Base-by-base conservation (phyloP, 2,113 vertebrate genomes). In the human (Homo sapiens) region DNA sequence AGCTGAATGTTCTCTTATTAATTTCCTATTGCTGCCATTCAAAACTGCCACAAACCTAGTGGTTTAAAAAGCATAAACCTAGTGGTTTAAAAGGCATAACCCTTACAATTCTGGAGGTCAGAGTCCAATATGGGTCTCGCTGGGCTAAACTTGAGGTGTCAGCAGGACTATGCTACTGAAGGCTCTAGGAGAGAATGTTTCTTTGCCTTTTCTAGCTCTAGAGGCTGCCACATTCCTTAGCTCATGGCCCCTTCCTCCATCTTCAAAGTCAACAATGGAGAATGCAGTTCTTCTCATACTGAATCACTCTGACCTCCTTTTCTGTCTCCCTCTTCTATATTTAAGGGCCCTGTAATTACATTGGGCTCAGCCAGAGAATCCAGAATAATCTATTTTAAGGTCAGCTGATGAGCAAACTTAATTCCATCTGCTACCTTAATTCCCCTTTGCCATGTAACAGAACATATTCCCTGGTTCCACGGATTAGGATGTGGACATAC, bases 211-310 rank as follows among this genome's bases (percentile, higher is more conserved):
- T 66, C 61, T 45, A 72, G 70, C 68, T 93, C 80, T 55, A 30
- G 48, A 93, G 43, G n/a, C 75, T 12, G 6, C 12, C 14, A 57
- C 68, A 50, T n/a, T 73, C 59, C 27, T 78, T 48, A 91, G 86
- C 59, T 88, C 61, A 50, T 43, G 43, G 38, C 14, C 40, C 52
- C n/a, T 78, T 43, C 27, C 38, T 87, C 68, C 45, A 84, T 38
- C 75, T 92, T 97, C 76, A 93, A 73, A 96, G 85, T 43, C 79
- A 89, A 66, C 38, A 73, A 59, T 7, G 25, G 27, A 59, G 25
- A 72, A 10, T 17, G 3, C 43, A 83, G 73, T 86, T 6, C 16
- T 86, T 18, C 57, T 93, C 64, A 88, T 13, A 55, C 0, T 23
- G 9, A 92, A 50, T 78, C 94, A 92, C 80, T 57, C 93, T 89